A percentile compares a stretch with the other conserved stretches of the same genome.
Conservation (phyloP, 1,140 invertebrate species). For the Neodiprion lecontei region DNA sequence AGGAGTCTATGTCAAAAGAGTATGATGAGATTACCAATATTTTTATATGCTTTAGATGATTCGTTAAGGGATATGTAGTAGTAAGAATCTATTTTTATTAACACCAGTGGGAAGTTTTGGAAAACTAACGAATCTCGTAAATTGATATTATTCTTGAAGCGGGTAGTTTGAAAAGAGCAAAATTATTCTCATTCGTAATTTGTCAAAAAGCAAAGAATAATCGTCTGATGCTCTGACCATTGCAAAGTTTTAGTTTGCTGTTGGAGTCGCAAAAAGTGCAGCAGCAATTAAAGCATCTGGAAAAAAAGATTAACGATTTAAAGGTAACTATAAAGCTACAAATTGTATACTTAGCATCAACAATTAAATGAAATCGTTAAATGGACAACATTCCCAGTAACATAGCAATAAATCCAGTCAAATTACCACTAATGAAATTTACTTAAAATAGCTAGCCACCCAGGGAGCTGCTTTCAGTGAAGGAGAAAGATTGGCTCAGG, state of each 20-base stretch:
- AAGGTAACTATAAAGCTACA: slow-evolving; percentile 56
- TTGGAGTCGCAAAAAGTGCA: slow-evolving; percentile 71
- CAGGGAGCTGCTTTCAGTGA: slow-evolving; percentile 62
- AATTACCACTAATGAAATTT: slow-evolving; percentile 18
- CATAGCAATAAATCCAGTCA: neutral
- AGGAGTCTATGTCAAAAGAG: slow-evolving; percentile 59
- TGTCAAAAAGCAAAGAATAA: too few relatives aligned
- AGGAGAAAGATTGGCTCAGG: slow-evolving; percentile 68
- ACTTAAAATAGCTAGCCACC: slow-evolving; percentile 54
- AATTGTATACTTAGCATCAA: slow-evolving; percentile 14
- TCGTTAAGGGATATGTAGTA: neutral
- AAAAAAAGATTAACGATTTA: slow-evolving; percentile 72
- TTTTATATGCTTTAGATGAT: neutral
- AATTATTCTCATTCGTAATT: too few relatives aligned
- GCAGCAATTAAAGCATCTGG: slow-evolving; percentile 69
- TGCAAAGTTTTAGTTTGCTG: slow-evolving; percentile 53
- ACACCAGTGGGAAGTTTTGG: too few relatives aligned
- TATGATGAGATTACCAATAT: slow-evolving; percentile 29
- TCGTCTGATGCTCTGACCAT: too few relatives aligned
- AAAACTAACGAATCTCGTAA: too few relatives aligned
- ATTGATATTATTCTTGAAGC: neutral
- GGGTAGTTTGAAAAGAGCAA: too few relatives aligned
- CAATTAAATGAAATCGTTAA: too few relatives aligned
- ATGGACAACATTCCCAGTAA: neutral
- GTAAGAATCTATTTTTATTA: too few relatives aligned